Base-by-base conservation (phyloP, 2,113 vertebrate genomes). In the Erpornis zantholeuca region DNA sequence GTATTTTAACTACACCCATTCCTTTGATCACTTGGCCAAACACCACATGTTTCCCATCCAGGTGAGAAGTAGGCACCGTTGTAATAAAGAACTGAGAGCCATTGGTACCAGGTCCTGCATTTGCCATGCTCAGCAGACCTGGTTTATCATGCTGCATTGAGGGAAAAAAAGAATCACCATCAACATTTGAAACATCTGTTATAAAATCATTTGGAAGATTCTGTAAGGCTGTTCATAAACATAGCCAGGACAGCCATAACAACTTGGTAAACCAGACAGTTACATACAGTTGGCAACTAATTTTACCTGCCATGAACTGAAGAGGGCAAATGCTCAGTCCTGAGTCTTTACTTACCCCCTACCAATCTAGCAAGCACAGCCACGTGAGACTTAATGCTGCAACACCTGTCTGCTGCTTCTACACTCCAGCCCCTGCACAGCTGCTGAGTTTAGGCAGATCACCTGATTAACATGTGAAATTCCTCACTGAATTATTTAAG, bases 81-180 rank as follows among this genome's bases (percentile, higher is more conserved):
- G 99, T 99, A 97, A 99, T 99, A 60, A 99, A 99, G 97, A 99
- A 99, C 97, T 99, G 99, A 12, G 99, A 99, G 60, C 99, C 99
- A 8, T 99, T 99, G 70, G 99, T 99, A 93, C 99, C 97, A 4
- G 97, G 98, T 66, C 99, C 99, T 4, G 99, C 98, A 4, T 99
- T 99, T 61, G 99, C 99, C 99, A 99, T 99, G 97, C 99, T 99
- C n/a, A 99, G 97, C 45, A 99, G 97, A 22, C 99, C 99, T 65
- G 98, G 98, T 87, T 71, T 98, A 92, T 99, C 99, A n/a, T 99
- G 99, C 99, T 99, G 87, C 12, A 52, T 23, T 49, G 28, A 4
- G 3, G 8, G 9, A 0, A 4, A 12, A 10, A 70, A 45, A 54
- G 95, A 42, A 63, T 76, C 52, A 92, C 27, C 38, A 36, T 13